Conservation (phyloP, 2,113 vertebrate species). For the Okapia johnstoni region DNA sequence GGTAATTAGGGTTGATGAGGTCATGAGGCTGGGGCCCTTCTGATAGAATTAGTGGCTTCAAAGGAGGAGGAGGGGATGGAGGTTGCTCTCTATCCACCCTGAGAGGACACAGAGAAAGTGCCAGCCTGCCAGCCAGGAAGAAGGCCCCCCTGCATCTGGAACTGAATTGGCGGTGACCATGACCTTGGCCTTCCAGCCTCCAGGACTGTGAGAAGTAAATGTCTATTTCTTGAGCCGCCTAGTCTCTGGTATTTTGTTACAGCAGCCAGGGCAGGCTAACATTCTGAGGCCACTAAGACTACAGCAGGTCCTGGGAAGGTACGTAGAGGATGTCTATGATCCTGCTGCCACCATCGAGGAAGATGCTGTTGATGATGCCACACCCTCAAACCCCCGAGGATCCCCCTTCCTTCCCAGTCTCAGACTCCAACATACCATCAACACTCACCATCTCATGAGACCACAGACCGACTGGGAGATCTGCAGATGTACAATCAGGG, state of each 20-base stretch:
- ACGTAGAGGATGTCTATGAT: not conserved
- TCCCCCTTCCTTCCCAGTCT: not conserved
- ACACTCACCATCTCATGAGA: not conserved
- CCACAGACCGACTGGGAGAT: not conserved
- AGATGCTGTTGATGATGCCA: rapidly evolving
- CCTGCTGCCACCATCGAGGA: not conserved
- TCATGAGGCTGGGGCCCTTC: not conserved
- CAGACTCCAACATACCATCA: rapidly evolving
- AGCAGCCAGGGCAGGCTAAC: not conserved
- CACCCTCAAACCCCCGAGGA: not conserved
- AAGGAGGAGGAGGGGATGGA: not conserved
- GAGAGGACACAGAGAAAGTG: not conserved
- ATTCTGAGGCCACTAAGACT: not conserved
- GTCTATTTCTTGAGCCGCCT: too few relatives aligned
- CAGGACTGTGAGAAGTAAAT: not conserved
- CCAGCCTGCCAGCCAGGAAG: not conserved
- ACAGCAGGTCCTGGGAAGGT: not conserved
- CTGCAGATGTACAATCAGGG: not conserved
- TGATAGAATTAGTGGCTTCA: not conserved
- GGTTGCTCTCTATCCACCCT: not conserved
- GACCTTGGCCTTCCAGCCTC: not conserved
- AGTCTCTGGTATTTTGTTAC: not conserved
- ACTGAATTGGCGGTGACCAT: not conserved
- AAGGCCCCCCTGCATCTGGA: not conserved
- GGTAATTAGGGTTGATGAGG: not conserved